A percentile compares a stretch with the other conserved stretches of the same genome.
phyloP scores from a whole-genome alignment of 2,797 vertebrate species.

The Lutra lutra region DNA sequence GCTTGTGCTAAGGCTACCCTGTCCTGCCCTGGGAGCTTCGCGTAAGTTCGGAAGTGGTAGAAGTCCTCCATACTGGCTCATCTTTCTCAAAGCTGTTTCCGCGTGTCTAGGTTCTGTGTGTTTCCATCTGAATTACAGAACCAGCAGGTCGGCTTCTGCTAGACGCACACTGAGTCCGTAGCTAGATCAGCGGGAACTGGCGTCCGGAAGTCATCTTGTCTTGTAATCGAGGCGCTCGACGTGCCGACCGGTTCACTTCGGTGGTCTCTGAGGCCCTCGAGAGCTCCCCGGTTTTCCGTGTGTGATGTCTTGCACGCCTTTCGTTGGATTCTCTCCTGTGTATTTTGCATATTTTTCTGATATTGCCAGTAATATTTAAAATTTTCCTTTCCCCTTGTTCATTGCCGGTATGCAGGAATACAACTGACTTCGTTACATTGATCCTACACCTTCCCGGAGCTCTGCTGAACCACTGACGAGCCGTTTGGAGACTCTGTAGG shows the following conservation, averaged over 20 bases:
- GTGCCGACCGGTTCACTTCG: fast-evolving
- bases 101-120: fast-evolving
- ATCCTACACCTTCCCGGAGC: background rate
- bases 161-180: background rate
- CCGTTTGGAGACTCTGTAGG: background rate
- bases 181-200: fast-evolving
- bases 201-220: fast-evolving
- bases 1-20: too few relatives aligned
- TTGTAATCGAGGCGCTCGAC: background rate
- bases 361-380: background rate
- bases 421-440: fast-evolving
- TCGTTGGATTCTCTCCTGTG: background rate
- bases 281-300: fast-evolving
- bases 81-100: background rate
- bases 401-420: fast-evolving
- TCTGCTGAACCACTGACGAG: fast-evolving
- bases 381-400: too few relatives aligned
- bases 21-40: background rate
- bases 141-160: fast-evolving
- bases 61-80: background rate
- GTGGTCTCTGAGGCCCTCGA: background rate
- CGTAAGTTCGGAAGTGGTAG: background rate
- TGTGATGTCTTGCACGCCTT: fast-evolving
- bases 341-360: background rate
- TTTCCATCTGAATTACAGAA: fast-evolving